Conservation (phyloP, 2,113 vertebrate species). For the Theristicus caerulescens region DNA sequence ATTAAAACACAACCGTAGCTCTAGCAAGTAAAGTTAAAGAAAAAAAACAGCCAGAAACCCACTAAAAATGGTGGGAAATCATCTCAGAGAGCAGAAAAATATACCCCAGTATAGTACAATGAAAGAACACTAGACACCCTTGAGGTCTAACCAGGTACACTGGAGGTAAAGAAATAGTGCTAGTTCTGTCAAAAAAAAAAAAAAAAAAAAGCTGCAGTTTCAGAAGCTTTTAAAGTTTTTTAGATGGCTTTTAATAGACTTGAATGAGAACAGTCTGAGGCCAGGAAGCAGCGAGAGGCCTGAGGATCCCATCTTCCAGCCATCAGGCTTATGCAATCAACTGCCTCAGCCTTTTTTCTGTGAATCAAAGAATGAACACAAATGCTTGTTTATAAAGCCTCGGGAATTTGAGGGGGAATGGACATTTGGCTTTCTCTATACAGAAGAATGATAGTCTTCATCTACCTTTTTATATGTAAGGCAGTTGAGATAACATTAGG, state of each 20-base stretch:
- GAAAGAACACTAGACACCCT: not conserved
- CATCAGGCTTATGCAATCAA: slow-evolving; percentile 46
- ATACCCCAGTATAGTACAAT: not conserved
- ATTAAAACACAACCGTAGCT: not conserved
- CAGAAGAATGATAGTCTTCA: slow-evolving; percentile 7
- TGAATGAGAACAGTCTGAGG: not conserved
- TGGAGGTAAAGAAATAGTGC: not conserved
- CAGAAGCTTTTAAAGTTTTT: slow-evolving; percentile 16
- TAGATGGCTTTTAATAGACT: not conserved
- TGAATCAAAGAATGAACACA: slow-evolving; percentile 33
- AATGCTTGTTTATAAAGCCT: slow-evolving; percentile 32
- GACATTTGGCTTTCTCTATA: not conserved
- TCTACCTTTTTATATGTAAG: slow-evolving; percentile 20
- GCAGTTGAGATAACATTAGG: slow-evolving; percentile 34
- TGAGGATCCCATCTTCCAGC: slow-evolving; percentile 12
- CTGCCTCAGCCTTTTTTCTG: not conserved
- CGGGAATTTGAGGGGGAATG: slow-evolving; percentile 1
- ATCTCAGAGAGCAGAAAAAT: not conserved
- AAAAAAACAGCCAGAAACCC: not conserved
- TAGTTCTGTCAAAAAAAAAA: not conserved
- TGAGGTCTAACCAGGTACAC: not conserved
- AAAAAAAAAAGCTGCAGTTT: not conserved
- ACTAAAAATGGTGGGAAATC: not conserved
- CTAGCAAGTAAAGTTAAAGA: not conserved
- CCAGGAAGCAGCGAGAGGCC: not conserved